phyloP scores from a whole-genome alignment of 1,140 invertebrate species.

The Ceratina japonica region DNA sequence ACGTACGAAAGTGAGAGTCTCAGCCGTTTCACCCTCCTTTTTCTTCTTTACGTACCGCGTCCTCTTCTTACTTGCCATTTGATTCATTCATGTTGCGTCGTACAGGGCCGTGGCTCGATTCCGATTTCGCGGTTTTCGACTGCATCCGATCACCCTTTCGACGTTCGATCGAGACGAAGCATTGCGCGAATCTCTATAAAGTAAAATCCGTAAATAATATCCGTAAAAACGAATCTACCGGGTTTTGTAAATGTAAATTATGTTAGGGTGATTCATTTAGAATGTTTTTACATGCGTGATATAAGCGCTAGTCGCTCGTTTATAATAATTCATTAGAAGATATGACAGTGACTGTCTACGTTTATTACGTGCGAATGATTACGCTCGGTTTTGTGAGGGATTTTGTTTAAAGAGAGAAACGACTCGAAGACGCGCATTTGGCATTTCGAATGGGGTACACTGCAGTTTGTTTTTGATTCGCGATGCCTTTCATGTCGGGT shows the following conservation, averaged over 20 bases:
- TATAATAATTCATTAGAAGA: too few relatives aligned
- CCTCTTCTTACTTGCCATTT: slow-evolving; percentile 64
- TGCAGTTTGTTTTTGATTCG: slow-evolving; percentile 26
- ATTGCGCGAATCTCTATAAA: too few relatives aligned
- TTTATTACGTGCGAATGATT: neutral
- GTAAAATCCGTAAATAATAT: too few relatives aligned
- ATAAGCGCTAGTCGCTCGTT: too few relatives aligned
- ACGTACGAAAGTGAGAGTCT: slow-evolving; percentile 72
- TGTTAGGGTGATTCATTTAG: too few relatives aligned
- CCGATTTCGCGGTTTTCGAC: slow-evolving; percentile 6
- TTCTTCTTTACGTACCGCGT: slow-evolving; percentile 55
- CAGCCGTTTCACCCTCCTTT: slow-evolving; percentile 65
- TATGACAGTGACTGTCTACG: too few relatives aligned
- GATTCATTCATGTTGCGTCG: slow-evolving; percentile 61
- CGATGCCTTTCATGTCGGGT: slow-evolving; percentile 10
- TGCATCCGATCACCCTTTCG: neutral
- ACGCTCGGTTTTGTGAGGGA: neutral
- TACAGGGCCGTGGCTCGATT: slow-evolving; percentile 32
- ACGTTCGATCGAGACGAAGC: neutral
- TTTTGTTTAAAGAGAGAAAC: neutral
- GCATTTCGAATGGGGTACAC: slow-evolving; percentile 2
- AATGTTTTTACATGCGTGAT: too few relatives aligned
- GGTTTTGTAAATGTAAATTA: too few relatives aligned
- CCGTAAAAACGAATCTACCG: too few relatives aligned
- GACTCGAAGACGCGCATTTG: slow-evolving; percentile 11